These are phyloP conservation scores for Anneissia japonica DNA, from an alignment of 35 echinoderm and acorn worm species.

Conservation along the genomic window DNA sequence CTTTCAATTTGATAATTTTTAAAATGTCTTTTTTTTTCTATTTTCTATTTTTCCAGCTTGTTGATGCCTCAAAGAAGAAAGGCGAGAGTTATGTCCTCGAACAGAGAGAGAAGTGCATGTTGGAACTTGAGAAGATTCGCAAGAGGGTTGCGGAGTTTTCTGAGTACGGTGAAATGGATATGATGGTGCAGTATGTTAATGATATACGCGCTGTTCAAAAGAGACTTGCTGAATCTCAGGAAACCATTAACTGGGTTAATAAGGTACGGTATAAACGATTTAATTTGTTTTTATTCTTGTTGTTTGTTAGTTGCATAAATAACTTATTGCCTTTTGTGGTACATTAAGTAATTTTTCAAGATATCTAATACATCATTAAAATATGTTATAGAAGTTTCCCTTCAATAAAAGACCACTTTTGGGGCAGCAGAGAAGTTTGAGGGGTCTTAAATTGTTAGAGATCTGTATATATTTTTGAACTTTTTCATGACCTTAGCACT, in stretches of 20 bases:
- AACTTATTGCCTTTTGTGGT: too few species aligned
- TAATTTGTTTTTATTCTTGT: too few species aligned
- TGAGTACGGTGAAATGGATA: conserved; percentile 94
- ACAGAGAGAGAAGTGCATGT: conserved; percentile 92
- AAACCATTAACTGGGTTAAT: conserved; percentile 84
- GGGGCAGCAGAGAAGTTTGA: too few species aligned
- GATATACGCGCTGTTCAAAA: conserved; percentile 95
- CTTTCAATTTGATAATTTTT: not conserved
- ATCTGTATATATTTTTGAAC: too few species aligned
- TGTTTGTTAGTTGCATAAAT: too few species aligned
- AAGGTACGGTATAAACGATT: conserved; percentile 78
- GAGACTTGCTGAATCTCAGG: conserved; percentile 69
- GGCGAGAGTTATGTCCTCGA: conserved; percentile 86
- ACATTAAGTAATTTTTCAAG: too few species aligned
- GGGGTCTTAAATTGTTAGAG: too few species aligned
- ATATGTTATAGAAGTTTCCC: too few species aligned
- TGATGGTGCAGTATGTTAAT: conserved; percentile 99
- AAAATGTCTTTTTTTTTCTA: not conserved
- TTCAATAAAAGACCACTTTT: too few species aligned
- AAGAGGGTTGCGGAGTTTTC: conserved; percentile 86
- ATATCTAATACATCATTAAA: too few species aligned
- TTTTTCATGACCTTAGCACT: too few species aligned
- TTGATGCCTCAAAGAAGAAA: conserved; percentile 88
- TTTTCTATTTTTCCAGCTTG: conserved; percentile 48
- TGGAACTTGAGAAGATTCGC: conserved; percentile 86